A percentile compares a stretch with the other conserved stretches of the same genome.
Conservation (phyloP, 2,113 vertebrate species). For the Elanoides forficatus region DNA sequence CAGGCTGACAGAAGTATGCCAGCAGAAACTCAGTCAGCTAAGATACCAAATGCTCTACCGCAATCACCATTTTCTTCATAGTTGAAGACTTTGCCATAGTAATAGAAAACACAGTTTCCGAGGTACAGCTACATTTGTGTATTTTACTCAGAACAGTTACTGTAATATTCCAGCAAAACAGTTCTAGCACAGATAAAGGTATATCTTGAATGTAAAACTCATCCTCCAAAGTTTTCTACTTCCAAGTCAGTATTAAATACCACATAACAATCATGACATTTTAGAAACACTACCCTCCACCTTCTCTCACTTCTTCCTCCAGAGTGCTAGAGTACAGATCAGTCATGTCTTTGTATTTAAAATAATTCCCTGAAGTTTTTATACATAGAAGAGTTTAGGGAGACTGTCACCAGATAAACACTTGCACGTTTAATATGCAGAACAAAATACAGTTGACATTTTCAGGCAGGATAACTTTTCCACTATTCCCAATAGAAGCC, state of each 20-base stretch:
- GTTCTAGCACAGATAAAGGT: background rate
- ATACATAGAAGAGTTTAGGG: background rate
- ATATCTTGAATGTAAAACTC: background rate
- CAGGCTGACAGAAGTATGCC: background rate
- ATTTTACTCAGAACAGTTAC: background rate
- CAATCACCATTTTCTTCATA: background rate
- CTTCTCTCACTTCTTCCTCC: background rate
- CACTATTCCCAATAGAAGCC: background rate
- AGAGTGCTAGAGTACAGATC: background rate
- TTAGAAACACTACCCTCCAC: background rate
- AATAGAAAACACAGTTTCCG: background rate
- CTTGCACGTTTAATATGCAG: background rate
- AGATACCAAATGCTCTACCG: background rate
- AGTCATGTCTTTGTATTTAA: background rate
- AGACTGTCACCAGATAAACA: background rate
- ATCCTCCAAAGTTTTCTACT: background rate
- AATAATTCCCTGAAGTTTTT: background rate
- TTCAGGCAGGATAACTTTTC: background rate
- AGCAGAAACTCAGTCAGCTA: background rate
- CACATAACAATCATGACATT: background rate
- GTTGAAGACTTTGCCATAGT: background rate
- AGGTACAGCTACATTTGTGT: background rate
- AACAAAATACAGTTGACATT: background rate
- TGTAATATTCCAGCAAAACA: background rate
- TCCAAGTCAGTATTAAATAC: background rate